Base-by-base conservation (phyloP, 1,140 invertebrate genomes). In the Latrodectus geometricus region DNA sequence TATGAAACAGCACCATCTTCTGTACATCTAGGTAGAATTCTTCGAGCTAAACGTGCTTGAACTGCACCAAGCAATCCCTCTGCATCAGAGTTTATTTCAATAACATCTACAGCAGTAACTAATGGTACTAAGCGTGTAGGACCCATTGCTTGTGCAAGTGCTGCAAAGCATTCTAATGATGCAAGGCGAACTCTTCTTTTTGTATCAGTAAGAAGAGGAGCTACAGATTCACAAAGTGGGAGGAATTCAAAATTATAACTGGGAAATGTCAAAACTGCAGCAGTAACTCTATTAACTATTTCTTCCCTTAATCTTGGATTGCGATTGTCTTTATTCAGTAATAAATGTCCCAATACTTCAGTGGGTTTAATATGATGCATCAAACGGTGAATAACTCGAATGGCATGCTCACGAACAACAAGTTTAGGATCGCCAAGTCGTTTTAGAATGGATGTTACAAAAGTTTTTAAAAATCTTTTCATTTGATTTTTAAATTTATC, bases 131-230 rank as follows among this genome's bases (percentile, higher is more conserved):
- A 87, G 70, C 90, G 90, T 65, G 90, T 90, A 21, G 93, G 91
- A 35, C 94, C 93, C 86, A 95, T 93, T 52, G 95, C 93, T 90
- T 96, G 95, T 5, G 94, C 94, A 8, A 97, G 90, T 48, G 95
- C 94, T 7, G 96, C 95, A 73, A 96, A 90, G 72, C 95, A 94
- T 90, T 97, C 96, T n/a, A 97, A 91, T 0, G 95, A 93, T 7
- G 95, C 94, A 89, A 96, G 95, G 14, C 96, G 92, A 0, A 97
- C 95, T 88, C 94, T 92, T 80, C 95, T 91, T 89, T 95, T 94
- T 4, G 92, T 91, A 91, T 96, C 95, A 23, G 92, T 92, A 20
- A 95, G 91, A 77, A 93, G 92, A 61, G 92, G 92, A 17, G 93
- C 93, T 14, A 94, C 91, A 73, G 90, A 88, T 83, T 92, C 90